phyloP scores from a whole-genome alignment of 2,113 vertebrate genomes.

The Chaetodon trifascialis region DNA sequence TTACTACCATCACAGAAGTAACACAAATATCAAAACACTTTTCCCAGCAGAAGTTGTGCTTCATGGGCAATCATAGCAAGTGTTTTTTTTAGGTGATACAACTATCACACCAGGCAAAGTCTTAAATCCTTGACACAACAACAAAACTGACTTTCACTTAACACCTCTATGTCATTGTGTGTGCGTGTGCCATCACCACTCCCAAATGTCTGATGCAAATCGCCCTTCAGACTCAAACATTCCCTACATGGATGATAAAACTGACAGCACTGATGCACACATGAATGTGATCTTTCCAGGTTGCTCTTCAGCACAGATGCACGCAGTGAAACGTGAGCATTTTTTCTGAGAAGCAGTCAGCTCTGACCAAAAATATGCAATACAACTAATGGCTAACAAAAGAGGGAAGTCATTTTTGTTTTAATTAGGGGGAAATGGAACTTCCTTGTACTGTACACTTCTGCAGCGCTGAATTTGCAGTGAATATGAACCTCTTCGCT shows the following conservation, averaged over 20 bases:
- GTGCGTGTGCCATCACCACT: neutral
- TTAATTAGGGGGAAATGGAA: slow-evolving; percentile 38
- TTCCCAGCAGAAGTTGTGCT: neutral
- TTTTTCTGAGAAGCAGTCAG: neutral
- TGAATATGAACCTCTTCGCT: neutral
- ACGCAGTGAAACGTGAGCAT: neutral
- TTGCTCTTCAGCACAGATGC: no score
- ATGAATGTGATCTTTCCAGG: neutral
- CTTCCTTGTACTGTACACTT: slow-evolving; percentile 22
- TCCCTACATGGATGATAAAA: slow-evolving; percentile 17
- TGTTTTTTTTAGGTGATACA: neutral
- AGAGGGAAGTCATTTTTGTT: slow-evolving; percentile 40
- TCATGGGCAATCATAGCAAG: accelerated
- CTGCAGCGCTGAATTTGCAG: neutral
- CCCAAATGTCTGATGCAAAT: slow-evolving; percentile 7
- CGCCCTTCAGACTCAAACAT: neutral
- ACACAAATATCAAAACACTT: neutral
- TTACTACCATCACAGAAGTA: neutral
- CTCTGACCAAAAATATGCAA: neutral
- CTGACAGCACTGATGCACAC: neutral
- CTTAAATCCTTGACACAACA: neutral
- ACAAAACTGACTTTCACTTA: neutral
- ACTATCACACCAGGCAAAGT: neutral
- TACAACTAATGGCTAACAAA: neutral
- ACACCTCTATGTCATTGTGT: neutral